Base-by-base conservation (phyloP, 2,113 vertebrate species). In the Dasyurus viverrinus region DNA sequence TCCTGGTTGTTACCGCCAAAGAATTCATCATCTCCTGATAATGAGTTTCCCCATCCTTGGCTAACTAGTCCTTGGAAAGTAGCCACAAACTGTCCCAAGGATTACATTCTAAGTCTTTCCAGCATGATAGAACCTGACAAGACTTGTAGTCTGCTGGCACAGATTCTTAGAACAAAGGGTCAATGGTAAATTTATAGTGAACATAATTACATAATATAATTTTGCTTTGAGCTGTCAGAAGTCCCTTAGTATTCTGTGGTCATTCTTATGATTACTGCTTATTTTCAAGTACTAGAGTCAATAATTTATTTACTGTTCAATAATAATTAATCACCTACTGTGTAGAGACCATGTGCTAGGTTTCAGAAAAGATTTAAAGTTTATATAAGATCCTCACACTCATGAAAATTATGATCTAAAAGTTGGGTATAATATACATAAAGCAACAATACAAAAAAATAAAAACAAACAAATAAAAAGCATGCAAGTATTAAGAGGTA, bases 151-250 rank as follows among this genome's bases (percentile, higher is more conserved):
- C 68, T 22, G n/a, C n/a, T 84, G n/a, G 68, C 36, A 68, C 60
- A 84, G 68, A 84, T 84, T 84, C 68, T 84, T n/a, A 84, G 68
- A 84, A 42, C 16, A 8, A 84, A 84, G n/a, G 68, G 68, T 76
- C 68, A 76, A 76, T 76, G 68, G 36, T 92, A 89, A 94, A 91
- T 47, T 89, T 42, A 42, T 25, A 90, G 22, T 54, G 90, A 89
- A 95, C 57, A 92, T 68, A 57, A 95, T 30, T 60, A 48, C 14
- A 93, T 60, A 60, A 89, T 68, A 93, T 89, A 84, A 47, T 91
- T 47, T 93, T 94, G 92, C 89, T 68, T 47, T 84, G 16, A 54
- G 94, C 57, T 60, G 90, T 60, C 1, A 57, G 57, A 84, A 90
- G 55, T 48, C 42, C 2, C 25, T 93, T 89, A 90, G n/a, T 84